These are phyloP conservation scores for Zaprionus vittiger DNA, from an alignment of 1,140 invertebrate genomes.

Conservation along the genomic window DNA sequence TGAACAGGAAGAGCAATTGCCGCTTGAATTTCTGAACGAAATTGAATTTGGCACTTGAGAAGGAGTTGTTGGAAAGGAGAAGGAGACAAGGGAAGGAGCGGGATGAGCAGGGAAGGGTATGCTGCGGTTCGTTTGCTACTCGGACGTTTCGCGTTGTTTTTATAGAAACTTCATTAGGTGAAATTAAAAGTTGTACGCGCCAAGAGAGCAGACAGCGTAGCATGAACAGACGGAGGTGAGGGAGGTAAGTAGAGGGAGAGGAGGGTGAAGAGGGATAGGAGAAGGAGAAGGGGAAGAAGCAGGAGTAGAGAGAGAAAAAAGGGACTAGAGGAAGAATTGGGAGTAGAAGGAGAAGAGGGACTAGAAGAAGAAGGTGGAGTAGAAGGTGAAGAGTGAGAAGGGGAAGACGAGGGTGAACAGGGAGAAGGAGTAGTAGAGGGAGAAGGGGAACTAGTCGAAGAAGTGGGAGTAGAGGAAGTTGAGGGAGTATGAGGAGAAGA, in stretches of 20 bases:
- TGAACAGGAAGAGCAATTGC: conserved; percentile 64
- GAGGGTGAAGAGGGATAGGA: not conserved
- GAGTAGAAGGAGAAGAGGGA: not conserved
- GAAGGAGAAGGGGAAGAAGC: no score
- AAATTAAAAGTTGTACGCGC: conserved; percentile 76
- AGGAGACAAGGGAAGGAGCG: no score
- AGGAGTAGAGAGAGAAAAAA: no score
- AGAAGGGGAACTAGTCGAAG: no score
- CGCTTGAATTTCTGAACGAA: conserved; percentile 35
- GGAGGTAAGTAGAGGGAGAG: no score
- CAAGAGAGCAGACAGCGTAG: conserved; percentile 72
- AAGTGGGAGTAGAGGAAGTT: no score
- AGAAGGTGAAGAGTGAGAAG: conserved; percentile 10
- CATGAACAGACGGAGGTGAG: conserved; percentile 38
- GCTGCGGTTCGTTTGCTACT: conserved; percentile 6
- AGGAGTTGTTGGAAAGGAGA: not conserved
- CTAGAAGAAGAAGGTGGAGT: no score
- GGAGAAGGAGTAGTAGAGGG: no score
- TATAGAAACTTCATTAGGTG: conserved; percentile 77
- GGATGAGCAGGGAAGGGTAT: not conserved
- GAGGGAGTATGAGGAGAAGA: no score
- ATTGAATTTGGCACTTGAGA: conserved; percentile 41
- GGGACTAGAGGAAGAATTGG: no score
- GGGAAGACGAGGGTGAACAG: no score
- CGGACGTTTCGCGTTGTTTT: conserved; percentile 40